phyloP scores from a whole-genome alignment of 2,888 invertebrate species.

The Lochmaea crataegi region DNA sequence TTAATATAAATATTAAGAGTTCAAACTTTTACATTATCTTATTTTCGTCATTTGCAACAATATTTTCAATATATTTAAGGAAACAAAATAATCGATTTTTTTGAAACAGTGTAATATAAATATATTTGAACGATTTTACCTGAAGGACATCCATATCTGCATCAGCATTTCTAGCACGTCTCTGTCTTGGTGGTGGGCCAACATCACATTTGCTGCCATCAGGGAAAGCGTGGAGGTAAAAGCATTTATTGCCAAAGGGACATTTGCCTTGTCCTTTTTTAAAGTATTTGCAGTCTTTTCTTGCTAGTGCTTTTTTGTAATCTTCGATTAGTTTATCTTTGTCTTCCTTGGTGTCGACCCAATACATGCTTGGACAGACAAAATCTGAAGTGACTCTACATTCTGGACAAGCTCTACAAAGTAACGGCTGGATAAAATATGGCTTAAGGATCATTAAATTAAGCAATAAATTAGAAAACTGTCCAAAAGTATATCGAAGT shows the following conservation, averaged over 20 bases:
- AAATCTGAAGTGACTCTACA: constrained; percentile 86
- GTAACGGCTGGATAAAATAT: not conserved
- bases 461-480: too few relatives aligned
- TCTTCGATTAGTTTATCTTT: constrained; percentile 81
- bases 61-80: too few relatives aligned
- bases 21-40: too few relatives aligned
- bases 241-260: constrained; percentile 90
- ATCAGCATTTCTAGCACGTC: constrained; percentile 68
- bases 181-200: constrained; percentile 73
- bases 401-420: constrained; percentile 80
- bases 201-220: constrained; percentile 80
- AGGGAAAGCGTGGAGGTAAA: constrained; percentile 83
- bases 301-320: constrained; percentile 80
- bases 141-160: constrained; percentile 65
- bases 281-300: constrained; percentile 87
- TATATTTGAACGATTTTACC: constrained; percentile 43
- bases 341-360: constrained; percentile 85
- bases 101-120: too few relatives aligned
- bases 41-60: too few relatives aligned
- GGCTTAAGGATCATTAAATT: too few relatives aligned
- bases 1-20: too few relatives aligned
- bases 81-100: too few relatives aligned
- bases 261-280: constrained; percentile 84
- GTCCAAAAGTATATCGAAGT: too few relatives aligned
- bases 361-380: constrained; percentile 85